Evolutionary conservation across 2,888 invertebrate genomes (phyloP), one percentile per base, ranked within the genome.

Genomic region (Odontocerum albicorne): DNA sequence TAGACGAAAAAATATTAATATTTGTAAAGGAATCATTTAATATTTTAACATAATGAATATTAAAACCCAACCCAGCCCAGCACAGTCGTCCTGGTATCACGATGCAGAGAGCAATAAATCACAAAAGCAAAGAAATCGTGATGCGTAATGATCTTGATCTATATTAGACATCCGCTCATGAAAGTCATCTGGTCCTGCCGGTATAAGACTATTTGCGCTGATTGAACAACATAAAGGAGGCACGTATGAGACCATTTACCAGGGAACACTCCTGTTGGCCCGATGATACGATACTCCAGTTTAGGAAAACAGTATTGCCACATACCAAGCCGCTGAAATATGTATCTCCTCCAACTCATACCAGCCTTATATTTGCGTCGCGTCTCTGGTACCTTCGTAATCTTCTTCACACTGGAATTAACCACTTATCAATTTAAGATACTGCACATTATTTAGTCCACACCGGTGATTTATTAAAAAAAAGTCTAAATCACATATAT

Each of bases 141-240:
- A 35, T 55, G 49, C 55, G 49, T 55, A 55, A 55, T 55, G 55
- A 51, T 56, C 56, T 51, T 56, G 56, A 50, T 52, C 51, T 52
- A 56, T 56, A 56, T 56, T 56, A 53, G 46, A 56, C 56, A 56
- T 56, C 56, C 56, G 56, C 52, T 56, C 56, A 56, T 56, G 56
- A 56, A 56, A 56, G 52, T 47, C 50, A 51, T 52, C 53, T 40
- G 52, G 57, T 47, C 57, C 53, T 38, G 43, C 49, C 57, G 52
- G 50, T 54, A 46, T 54, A 49, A 54, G 53, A 51, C 53, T 43
- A 54, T 59, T 55, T 55, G 55, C 58, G 43, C 46, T 59, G 58
- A 59, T 59, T 59, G 58, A 46, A 22, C 55, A 16, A 43, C 51
- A 59, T 55, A 59, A 59, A 55, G 51, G 51, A 59, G 55, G 40